These are phyloP conservation scores for Malurus leucopterus DNA, from an alignment of 2,797 vertebrate species.

Conservation along the genomic window DNA sequence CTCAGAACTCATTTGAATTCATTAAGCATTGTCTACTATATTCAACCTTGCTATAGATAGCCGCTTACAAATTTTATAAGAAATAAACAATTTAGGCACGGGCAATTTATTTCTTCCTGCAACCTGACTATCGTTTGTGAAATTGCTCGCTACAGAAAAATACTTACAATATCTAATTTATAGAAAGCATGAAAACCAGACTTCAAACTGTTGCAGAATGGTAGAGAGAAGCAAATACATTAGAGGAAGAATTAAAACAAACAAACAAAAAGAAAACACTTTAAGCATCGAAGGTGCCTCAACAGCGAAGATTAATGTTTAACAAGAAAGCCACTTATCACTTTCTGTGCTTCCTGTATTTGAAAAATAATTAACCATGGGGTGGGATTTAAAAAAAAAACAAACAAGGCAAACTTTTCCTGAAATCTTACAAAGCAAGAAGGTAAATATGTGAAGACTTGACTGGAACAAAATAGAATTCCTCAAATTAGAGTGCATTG, in stretches of 20 bases:
- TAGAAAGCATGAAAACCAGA: not conserved
- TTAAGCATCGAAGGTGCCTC: not conserved
- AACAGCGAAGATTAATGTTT: slow-evolving; percentile 21
- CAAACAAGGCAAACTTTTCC: not conserved
- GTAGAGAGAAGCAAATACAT: not conserved
- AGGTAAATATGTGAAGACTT: not conserved
- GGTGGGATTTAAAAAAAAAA: not conserved
- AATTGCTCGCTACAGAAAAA: not conserved
- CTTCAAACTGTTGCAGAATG: not conserved
- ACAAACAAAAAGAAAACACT: not conserved
- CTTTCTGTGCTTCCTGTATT: not conserved
- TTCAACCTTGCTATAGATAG: slow-evolving; percentile 13
- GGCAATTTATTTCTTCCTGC: slow-evolving; percentile 8
- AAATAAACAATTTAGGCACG: slow-evolving; percentile 15
- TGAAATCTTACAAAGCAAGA: not conserved
- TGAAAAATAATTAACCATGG: slow-evolving; percentile 27
- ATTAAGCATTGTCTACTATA: slow-evolving; percentile 17
- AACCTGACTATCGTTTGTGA: not conserved
- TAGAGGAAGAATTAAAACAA: slow-evolving; percentile 28
- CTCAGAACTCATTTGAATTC: slow-evolving; percentile 40
- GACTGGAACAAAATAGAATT: slow-evolving; percentile 6
- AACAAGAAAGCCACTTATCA: slow-evolving; percentile 34
- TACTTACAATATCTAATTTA: not conserved
- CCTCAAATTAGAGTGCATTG: slow-evolving; percentile 7
- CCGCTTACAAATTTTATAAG: slow-evolving; percentile 34